Conservation (phyloP, 2,888 invertebrate species). For the Napeogenes sylphis region DNA sequence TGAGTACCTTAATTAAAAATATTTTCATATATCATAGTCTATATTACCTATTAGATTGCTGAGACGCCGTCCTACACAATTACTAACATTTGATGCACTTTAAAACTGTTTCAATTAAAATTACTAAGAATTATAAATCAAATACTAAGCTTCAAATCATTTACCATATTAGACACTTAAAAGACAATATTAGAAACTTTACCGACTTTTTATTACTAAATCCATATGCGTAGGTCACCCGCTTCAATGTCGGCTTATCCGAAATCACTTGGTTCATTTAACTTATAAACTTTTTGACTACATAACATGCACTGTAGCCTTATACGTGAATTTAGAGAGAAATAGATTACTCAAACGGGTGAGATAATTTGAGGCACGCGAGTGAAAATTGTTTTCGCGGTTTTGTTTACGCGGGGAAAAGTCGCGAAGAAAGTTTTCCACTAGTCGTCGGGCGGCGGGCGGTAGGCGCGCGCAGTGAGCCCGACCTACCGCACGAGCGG, state of each 20-base stretch:
- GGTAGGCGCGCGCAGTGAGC: constrained; percentile 73
- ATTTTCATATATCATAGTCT: too few relatives aligned
- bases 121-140: constrained; percentile 3
- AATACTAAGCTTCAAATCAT: constrained; percentile 4
- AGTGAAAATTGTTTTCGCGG: constrained; percentile 55
- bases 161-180: not conserved
- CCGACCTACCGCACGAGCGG: constrained; percentile 75
- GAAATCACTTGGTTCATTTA: constrained; percentile 34
- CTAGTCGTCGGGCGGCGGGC: constrained; percentile 50
- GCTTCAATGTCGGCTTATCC: constrained; percentile 49
- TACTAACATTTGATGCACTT: too few relatives aligned
- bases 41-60: too few relatives aligned
- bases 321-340: constrained; percentile 8
- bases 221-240: constrained; percentile 70
- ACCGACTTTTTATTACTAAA: constrained; percentile 76
- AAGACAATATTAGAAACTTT: constrained; percentile 55
- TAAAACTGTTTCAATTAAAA: too few relatives aligned
- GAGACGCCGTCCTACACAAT: too few relatives aligned
- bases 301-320: constrained; percentile 17
- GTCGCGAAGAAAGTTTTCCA: constrained; percentile 75
- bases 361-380: constrained; percentile 39
- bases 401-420: constrained; percentile 72
- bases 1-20: not conserved
- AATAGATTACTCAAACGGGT: constrained; percentile 15
- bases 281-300: constrained; percentile 16